Evolutionary conservation across 2,113 vertebrate genomes (phyloP).

Genomic region (Charina bottae): DNA sequence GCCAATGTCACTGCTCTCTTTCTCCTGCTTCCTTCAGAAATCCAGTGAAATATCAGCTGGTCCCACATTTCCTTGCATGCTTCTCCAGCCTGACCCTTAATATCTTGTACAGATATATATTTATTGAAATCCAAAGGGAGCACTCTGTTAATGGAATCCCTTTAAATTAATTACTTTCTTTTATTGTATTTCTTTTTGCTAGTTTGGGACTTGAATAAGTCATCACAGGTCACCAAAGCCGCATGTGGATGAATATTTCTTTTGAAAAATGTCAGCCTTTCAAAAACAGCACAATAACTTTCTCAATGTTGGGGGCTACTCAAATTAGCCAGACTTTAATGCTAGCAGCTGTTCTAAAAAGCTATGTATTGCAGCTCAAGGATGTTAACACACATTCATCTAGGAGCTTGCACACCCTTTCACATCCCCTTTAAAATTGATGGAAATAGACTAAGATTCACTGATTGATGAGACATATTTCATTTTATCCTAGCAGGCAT

Average conservation of each 20-base stretch:
- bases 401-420: not conserved
- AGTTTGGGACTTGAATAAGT: conserved; percentile 49
- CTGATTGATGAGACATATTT: no score
- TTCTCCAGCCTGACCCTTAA: conserved; percentile 45
- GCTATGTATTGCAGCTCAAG: not conserved
- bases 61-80: conserved; percentile 10
- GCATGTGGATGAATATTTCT: conserved; percentile 59
- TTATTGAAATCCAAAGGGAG: conserved; percentile 54
- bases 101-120: conserved; percentile 52
- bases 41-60: conserved; percentile 28
- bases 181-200: conserved; percentile 42
- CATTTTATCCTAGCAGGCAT: no score
- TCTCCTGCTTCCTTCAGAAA: conserved; percentile 11
- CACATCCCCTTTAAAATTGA: not conserved
- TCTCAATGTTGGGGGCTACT: not conserved
- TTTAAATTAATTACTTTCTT: conserved; percentile 48
- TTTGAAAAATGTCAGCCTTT: conserved; percentile 51
- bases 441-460: no score
- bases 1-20: not conserved
- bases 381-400: not conserved
- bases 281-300: conserved; percentile 50
- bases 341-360: conserved; percentile 32
- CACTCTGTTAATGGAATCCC: conserved; percentile 56
- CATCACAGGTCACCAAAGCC: conserved; percentile 63
- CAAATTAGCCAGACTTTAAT: conserved; percentile 26